Conservation (phyloP, 1,140 invertebrate genomes). For the roundworm (Caenorhabditis elegans) region WBcel235 BX284606.5:10697501-10698000, state of each 20-base stretch:
- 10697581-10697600: conserved; percentile 41
- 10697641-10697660: not conserved
- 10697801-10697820: not conserved
- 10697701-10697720: not conserved
- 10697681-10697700: not conserved
- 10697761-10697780: not conserved
- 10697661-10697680: not conserved
- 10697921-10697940: not conserved
- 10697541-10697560: too few relatives aligned
- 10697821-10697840: not conserved
- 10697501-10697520: too few relatives aligned
- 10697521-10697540: too few relatives aligned
- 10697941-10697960: too few relatives aligned
- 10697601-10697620: conserved; percentile 26
- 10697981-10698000: not conserved
- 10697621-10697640: conserved; percentile 12
- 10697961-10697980: too few relatives aligned
- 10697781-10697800: not conserved
- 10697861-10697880: too few relatives aligned
- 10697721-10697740: not conserved
- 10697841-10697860: not conserved
- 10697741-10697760: too few relatives aligned
- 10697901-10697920: not conserved
- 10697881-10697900: not conserved
- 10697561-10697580: too few relatives aligned